These are phyloP conservation scores for Melospiza melodia DNA, from an alignment of 2,113 vertebrate species.

Conservation along the genomic window DNA sequence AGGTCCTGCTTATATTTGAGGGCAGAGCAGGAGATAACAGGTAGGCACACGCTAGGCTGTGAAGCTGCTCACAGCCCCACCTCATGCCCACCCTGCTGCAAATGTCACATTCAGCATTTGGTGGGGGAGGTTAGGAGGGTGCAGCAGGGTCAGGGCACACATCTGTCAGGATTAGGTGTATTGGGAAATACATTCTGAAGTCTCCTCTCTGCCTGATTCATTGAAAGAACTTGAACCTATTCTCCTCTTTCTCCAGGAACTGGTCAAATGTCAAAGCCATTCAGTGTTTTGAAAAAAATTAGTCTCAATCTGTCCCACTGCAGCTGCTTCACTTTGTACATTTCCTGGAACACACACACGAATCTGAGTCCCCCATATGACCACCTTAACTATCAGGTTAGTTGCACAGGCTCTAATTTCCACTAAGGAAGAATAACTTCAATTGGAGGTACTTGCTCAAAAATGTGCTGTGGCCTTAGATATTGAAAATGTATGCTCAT, in stretches of 20 bases:
- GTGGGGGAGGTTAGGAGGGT: not conserved
- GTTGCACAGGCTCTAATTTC: not conserved
- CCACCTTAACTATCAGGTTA: not conserved
- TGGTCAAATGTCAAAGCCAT: conserved; percentile 18
- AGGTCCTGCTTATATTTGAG: not conserved
- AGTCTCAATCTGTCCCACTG: not conserved
- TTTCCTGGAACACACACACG: not conserved
- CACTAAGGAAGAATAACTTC: not conserved
- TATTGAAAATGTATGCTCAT: not conserved
- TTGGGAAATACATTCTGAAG: not conserved
- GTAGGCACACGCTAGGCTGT: not conserved
- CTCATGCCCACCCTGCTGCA: not conserved
- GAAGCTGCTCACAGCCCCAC: not conserved
- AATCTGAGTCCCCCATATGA: not conserved
- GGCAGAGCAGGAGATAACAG: not conserved
- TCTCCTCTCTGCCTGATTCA: not conserved
- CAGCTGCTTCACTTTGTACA: not conserved
- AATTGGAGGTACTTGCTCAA: not conserved
- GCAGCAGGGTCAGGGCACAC: not conserved
- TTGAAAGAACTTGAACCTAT: conserved; percentile 5
- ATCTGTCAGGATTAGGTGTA: not conserved
- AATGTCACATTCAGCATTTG: not conserved
- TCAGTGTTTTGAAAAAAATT: not conserved
- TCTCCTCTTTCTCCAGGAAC: not conserved
- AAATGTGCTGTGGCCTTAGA: not conserved